Conservation (phyloP, 2,888 invertebrate species). For the Cheilosia vulpina region DNA sequence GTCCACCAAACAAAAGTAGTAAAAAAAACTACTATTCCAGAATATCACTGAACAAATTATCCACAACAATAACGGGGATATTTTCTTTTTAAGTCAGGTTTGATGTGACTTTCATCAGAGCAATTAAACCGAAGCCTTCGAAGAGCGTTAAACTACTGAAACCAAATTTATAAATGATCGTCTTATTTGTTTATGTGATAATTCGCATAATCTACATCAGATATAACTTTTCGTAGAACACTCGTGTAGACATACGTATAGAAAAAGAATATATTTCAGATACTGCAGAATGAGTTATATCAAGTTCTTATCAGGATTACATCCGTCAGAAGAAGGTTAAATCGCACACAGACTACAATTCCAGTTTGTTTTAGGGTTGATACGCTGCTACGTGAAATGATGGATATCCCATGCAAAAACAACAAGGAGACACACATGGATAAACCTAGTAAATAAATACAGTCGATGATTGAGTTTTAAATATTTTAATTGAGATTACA, state of each 20-base stretch:
- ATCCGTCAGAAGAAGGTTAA: slow-evolving; percentile 57
- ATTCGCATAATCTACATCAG: slow-evolving; percentile 70
- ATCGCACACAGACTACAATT: slow-evolving; percentile 37
- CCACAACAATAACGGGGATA: neutral
- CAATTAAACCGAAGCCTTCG: slow-evolving; percentile 48
- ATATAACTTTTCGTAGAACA: slow-evolving; percentile 35
- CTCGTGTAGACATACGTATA: neutral
- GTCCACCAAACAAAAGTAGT: slow-evolving; percentile 4
- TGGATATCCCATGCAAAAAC: slow-evolving; percentile 29
- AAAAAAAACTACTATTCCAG: neutral
- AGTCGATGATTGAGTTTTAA: neutral
- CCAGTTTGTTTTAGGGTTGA: slow-evolving; percentile 39
- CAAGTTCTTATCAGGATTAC: slow-evolving; percentile 65
- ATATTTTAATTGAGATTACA: neutral
- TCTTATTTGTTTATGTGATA: slow-evolving; percentile 64
- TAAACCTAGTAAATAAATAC: slow-evolving; percentile 4
- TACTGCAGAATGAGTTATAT: slow-evolving; percentile 69
- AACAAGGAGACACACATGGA: slow-evolving; percentile 1
- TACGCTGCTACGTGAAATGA: slow-evolving; percentile 42
- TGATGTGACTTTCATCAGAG: slow-evolving; percentile 16
- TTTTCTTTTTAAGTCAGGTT: slow-evolving; percentile 8
- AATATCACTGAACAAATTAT: neutral
- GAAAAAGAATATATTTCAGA: slow-evolving; percentile 39
- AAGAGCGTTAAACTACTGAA: slow-evolving; percentile 55
- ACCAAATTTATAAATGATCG: slow-evolving; percentile 55